These are phyloP conservation scores for Notechis scutatus DNA, from an alignment of 2,113 vertebrate genomes.

Conservation along the genomic window DNA sequence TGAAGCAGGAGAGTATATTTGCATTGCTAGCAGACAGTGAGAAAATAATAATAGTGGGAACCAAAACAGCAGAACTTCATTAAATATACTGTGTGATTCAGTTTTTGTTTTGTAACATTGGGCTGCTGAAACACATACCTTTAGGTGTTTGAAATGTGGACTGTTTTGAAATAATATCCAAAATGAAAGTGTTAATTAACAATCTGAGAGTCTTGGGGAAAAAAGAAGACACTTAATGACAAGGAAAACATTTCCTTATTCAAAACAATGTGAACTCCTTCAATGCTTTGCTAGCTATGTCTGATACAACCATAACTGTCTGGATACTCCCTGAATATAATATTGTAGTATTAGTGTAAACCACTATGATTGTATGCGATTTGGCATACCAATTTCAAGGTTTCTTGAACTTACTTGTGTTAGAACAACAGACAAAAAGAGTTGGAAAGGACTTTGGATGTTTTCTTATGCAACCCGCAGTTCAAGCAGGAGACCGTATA, in stretches of 20 bases:
- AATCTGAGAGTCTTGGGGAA: not conserved
- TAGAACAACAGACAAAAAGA: not conserved
- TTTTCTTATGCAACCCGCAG: not conserved
- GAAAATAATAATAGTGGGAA: not conserved
- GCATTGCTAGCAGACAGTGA: not conserved
- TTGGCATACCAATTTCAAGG: not conserved
- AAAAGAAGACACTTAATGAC: not conserved
- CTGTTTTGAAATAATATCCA: not conserved
- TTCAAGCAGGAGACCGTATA: not conserved
- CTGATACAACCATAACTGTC: not conserved
- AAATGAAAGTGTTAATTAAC: constrained; percentile 2
- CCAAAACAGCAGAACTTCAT: not conserved
- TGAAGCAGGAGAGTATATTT: not conserved
- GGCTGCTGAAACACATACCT: not conserved
- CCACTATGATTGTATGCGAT: not conserved
- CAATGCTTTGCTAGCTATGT: not conserved
- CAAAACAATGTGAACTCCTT: not conserved
- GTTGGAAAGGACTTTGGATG: not conserved
- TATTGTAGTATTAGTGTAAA: not conserved
- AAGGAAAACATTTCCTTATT: not conserved
- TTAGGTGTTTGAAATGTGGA: not conserved
- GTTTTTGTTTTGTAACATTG: not conserved
- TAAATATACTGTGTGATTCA: not conserved
- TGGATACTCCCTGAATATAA: not conserved
- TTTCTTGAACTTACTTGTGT: not conserved